These are phyloP conservation scores for Desmophyllum pertusum DNA, from an alignment of 92 coral and sea anemone genomes.

Conservation along the genomic window DNA sequence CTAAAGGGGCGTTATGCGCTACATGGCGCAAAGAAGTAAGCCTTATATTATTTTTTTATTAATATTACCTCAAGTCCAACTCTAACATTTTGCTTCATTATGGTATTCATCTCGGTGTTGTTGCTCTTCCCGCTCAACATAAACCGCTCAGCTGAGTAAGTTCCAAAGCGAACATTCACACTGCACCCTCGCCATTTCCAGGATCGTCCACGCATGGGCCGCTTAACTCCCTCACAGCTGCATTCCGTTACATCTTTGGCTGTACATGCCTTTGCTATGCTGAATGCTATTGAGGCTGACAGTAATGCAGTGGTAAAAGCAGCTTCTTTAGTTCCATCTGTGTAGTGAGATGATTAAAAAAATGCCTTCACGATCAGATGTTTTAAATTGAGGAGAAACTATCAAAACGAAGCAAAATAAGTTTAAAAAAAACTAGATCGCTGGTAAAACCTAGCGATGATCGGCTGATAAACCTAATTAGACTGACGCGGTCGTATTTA, in stretches of 20 bases:
- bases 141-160: slow-evolving; percentile 45
- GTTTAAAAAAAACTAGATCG: too few relatives aligned
- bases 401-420: too few relatives aligned
- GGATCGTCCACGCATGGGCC: slow-evolving; percentile 18
- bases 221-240: slow-evolving; percentile 33
- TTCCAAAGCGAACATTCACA: slow-evolving; percentile 32
- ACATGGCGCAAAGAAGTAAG: too few relatives aligned
- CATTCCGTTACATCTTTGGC: slow-evolving; percentile 42
- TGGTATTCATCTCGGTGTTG: slow-evolving; percentile 29
- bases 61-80: slow-evolving; percentile 55
- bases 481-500: too few relatives aligned
- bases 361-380: too few relatives aligned
- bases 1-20: too few relatives aligned
- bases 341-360: neutral
- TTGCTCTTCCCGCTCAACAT: slow-evolving; percentile 33
- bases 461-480: too few relatives aligned
- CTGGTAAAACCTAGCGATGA: too few relatives aligned
- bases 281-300: slow-evolving; percentile 51
- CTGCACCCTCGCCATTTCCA: slow-evolving; percentile 40
- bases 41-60: neutral
- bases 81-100: slow-evolving; percentile 53
- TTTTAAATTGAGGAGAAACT: too few relatives aligned
- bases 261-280: slow-evolving; percentile 55
- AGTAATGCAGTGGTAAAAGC: slow-evolving; percentile 59
- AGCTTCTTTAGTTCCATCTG: slow-evolving; percentile 49